Percentiles rank a stretch among this genome's conserved stretches.
These are phyloP conservation scores for Sebastes trivittatus DNA, from an alignment of 2,797 vertebrate genomes.

Conservation along the genomic window DNA sequence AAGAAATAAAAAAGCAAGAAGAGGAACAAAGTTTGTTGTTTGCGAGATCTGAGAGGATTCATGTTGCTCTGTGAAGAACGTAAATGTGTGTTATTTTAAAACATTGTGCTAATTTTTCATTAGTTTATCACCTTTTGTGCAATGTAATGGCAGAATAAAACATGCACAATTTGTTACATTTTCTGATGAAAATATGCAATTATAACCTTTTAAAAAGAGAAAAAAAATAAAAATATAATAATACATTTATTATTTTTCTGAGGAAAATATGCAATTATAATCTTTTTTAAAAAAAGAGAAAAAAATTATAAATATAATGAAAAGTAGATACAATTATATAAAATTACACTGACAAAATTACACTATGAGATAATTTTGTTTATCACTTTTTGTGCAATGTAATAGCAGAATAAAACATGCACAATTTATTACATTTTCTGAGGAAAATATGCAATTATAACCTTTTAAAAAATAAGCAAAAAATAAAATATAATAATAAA, in stretches of 20 bases:
- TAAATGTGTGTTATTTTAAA: too few relatives aligned
- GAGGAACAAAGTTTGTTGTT: neutral
- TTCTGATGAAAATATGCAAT: neutral
- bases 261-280: neutral
- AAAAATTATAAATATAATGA: neutral
- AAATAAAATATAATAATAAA: too few relatives aligned
- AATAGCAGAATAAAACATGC: neutral
- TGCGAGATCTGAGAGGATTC: neutral
- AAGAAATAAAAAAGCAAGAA: neutral
- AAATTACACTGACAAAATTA: too few relatives aligned
- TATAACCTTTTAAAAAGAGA: too few relatives aligned
- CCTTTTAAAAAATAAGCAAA: neutral
- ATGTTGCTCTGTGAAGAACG: neutral
- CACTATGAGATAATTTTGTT: too few relatives aligned
- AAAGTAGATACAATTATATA: too few relatives aligned
- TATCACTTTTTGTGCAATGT: neutral
- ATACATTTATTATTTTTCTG: neutral
- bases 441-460: neutral
- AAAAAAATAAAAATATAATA: too few relatives aligned
- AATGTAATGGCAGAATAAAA: neutral
- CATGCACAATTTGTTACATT: neutral
- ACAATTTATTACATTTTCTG: neutral
- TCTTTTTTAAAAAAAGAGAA: neutral
- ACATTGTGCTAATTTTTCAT: neutral
- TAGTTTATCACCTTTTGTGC: neutral